Conservation (phyloP, 1,140 invertebrate genomes). For the Drosophila melanogaster region DNA sequence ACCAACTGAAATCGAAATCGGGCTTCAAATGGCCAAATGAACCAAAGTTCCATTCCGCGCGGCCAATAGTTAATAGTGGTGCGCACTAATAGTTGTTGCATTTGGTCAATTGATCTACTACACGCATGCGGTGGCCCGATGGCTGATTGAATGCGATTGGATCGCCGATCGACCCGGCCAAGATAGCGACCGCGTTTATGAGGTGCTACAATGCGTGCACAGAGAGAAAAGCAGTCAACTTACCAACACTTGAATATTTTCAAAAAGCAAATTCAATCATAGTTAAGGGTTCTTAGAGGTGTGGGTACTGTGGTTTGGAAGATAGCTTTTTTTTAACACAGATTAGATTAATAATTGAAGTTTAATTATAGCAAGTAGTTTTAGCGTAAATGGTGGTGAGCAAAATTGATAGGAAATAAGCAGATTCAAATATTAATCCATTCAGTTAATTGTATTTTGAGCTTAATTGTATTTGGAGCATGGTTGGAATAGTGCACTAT, state of each 20-base stretch:
- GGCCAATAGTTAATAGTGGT: conserved; percentile 12
- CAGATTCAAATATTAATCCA: too few species aligned
- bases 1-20: conserved; percentile 54
- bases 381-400: too few species aligned
- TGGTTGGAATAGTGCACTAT: too few species aligned
- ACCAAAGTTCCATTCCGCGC: conserved; percentile 52
- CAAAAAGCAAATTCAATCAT: background rate
- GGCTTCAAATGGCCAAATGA: conserved; percentile 45
- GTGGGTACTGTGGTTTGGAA: background rate
- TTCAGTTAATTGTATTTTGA: too few species aligned
- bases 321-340: too few species aligned
- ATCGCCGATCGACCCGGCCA: conserved; percentile 12
- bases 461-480: too few species aligned
- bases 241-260: background rate
- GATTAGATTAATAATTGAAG: too few species aligned
- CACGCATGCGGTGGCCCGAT: conserved; percentile 42
- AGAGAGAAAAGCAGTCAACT: background rate
- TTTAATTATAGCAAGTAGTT: too few species aligned
- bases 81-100: conserved; percentile 21
- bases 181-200: conserved; percentile 63
- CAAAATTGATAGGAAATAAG: too few species aligned
- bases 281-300: too few species aligned
- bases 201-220: conserved; percentile 15
- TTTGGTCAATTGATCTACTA: conserved; percentile 35
- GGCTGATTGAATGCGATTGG: conserved; percentile 17